Percentiles rank a stretch among this genome's conserved stretches.
phyloP scores from a whole-genome alignment of 2,797 vertebrate genomes.

The Mallotus villosus region DNA sequence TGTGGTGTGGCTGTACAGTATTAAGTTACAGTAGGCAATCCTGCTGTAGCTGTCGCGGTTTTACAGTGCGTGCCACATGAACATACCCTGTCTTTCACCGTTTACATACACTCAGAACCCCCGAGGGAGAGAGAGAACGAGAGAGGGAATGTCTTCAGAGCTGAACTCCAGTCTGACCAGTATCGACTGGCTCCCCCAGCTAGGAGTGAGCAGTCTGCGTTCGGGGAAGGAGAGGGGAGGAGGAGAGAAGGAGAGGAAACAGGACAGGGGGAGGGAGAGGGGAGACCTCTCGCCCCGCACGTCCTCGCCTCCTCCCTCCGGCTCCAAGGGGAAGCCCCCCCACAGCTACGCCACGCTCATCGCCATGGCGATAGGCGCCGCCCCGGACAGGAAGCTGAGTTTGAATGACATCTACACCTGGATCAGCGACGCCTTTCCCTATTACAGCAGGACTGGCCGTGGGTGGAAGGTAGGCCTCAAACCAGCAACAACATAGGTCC shows the following conservation, averaged over 20 bases:
- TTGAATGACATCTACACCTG: slow-evolving; percentile 98
- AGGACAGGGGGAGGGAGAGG: slow-evolving; percentile 81
- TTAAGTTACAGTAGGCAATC: slow-evolving; percentile 34
- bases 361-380: slow-evolving; percentile 91
- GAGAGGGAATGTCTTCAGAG: slow-evolving; percentile 85
- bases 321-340: slow-evolving; percentile 86
- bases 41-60: slow-evolving; percentile 2
- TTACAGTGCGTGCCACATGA: neutral
- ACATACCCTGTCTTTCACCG: neutral
- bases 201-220: slow-evolving; percentile 89
- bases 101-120: neutral
- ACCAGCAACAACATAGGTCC: no score
- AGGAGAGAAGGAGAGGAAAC: slow-evolving; percentile 75
- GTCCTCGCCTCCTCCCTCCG: slow-evolving; percentile 57
- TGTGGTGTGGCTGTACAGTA: slow-evolving; percentile 39
- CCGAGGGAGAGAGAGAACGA: slow-evolving; percentile 20
- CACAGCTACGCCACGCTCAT: slow-evolving; percentile 98
- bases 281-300: slow-evolving; percentile 66
- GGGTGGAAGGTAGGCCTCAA: slow-evolving; percentile 90
- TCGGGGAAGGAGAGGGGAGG: slow-evolving; percentile 80
- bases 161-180: slow-evolving; percentile 95
- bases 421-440: slow-evolving; percentile 97
- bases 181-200: slow-evolving; percentile 97
- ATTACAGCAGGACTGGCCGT: slow-evolving; percentile 92
- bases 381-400: slow-evolving; percentile 91